These are phyloP conservation scores for Hirtodrosophila alboralis DNA, from an alignment of 2,888 invertebrate genomes.

Conservation along the genomic window DNA sequence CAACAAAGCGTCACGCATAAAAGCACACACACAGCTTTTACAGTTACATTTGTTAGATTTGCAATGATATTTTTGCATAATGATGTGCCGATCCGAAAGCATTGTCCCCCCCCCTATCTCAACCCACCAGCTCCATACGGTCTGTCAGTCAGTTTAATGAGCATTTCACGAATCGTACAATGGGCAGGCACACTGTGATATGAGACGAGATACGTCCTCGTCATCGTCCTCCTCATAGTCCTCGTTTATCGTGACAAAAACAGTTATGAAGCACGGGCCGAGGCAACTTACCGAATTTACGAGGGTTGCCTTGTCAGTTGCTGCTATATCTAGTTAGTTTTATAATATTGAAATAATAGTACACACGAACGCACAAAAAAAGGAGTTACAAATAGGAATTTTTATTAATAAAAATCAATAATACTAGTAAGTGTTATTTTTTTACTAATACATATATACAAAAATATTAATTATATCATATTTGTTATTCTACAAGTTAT, in stretches of 20 bases:
- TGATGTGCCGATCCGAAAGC: conserved; percentile 58
- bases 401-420: too few relatives aligned
- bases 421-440: too few relatives aligned
- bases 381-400: too few relatives aligned
- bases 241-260: conserved; percentile 17
- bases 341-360: too few relatives aligned
- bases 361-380: too few relatives aligned
- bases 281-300: conserved; percentile 8
- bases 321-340: conserved; percentile 17
- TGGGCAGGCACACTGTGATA: conserved; percentile 22
- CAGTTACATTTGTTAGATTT: conserved; percentile 56
- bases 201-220: conserved; percentile 15
- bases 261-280: conserved; percentile 24
- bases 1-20: conserved; percentile 53
- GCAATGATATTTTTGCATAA: conserved; percentile 57
- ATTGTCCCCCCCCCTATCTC: neutral
- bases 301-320: conserved; percentile 19
- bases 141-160: conserved; percentile 50
- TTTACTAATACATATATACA: too few relatives aligned
- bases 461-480: too few relatives aligned
- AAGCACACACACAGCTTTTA: conserved; percentile 18
- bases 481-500: too few relatives aligned
- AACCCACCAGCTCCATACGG: neutral
- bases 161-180: conserved; percentile 63
- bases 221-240: conserved; percentile 4